These are phyloP conservation scores for Verasper variegatus DNA, from an alignment of 2,113 vertebrate genomes.

Conservation along the genomic window DNA sequence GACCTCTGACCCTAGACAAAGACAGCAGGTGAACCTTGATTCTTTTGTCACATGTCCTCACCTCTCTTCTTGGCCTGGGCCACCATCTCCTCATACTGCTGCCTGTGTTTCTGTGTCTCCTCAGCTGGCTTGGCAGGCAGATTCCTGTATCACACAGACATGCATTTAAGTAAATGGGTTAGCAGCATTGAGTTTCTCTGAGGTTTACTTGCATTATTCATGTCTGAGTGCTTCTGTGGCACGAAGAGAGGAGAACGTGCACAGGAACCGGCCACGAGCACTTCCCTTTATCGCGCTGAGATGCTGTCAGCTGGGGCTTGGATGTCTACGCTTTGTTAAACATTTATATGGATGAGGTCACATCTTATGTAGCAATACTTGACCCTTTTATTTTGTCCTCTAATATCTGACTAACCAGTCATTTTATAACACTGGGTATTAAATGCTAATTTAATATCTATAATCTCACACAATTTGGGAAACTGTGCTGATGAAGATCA, in stretches of 20 bases:
- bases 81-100: slow-evolving; percentile 98
- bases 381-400: not conserved
- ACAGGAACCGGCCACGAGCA: not conserved
- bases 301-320: too few relatives aligned
- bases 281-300: too few relatives aligned
- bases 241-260: not conserved
- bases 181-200: not conserved
- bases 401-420: not conserved
- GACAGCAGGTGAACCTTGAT: not conserved
- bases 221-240: slow-evolving; percentile 50
- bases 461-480: too few relatives aligned
- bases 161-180: not conserved
- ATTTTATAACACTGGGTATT: too few relatives aligned
- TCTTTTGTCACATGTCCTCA: slow-evolving; percentile 38
- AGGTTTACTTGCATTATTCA: slow-evolving; percentile 64
- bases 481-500: too few relatives aligned
- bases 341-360: not conserved
- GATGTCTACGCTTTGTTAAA: too few relatives aligned
- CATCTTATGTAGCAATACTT: not conserved
- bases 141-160: slow-evolving; percentile 82
- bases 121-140: slow-evolving; percentile 96
- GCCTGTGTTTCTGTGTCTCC: slow-evolving; percentile 93
- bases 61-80: slow-evolving; percentile 95
- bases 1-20: not conserved
- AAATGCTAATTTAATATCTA: not conserved